These are phyloP conservation scores for Reticulitermes speratus DNA, from an alignment of 1,140 invertebrate species.

Conservation along the genomic window DNA sequence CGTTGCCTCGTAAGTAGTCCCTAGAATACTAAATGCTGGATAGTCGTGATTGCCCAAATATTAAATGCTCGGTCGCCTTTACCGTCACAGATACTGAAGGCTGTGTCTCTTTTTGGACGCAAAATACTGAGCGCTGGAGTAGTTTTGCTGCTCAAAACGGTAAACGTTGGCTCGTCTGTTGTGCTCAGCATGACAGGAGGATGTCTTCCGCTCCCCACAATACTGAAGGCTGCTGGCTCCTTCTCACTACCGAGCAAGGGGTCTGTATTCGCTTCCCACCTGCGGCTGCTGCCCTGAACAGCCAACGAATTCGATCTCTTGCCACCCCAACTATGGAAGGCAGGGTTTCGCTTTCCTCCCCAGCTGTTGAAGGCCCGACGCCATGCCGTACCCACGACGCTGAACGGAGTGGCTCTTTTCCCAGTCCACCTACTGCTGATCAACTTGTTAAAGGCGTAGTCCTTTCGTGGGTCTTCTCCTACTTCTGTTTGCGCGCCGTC, in stretches of 20 bases:
- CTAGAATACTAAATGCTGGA: not conserved
- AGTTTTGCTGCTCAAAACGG: not conserved
- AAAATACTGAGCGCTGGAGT: not conserved
- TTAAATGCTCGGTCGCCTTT: not conserved
- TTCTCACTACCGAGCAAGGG: not conserved
- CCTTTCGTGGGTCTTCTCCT: no score
- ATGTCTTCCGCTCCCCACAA: not conserved
- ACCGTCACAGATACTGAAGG: not conserved
- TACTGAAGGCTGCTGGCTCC: not conserved
- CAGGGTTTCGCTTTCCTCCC: not conserved
- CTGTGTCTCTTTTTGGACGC: not conserved
- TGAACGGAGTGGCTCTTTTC: not conserved
- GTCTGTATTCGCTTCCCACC: not conserved
- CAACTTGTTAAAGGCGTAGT: no score
- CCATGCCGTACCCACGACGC: not conserved
- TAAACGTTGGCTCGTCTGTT: not conserved
- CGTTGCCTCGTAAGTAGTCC: not conserved
- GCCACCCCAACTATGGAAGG: not conserved
- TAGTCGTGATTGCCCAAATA: not conserved
- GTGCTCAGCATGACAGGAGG: not conserved
- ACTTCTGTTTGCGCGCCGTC: no score
- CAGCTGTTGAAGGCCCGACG: not conserved
- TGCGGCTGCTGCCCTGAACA: not conserved
- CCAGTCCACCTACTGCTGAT: no score
- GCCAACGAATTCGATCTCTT: not conserved